These are phyloP conservation scores for Grammomys surdaster DNA, from an alignment of 2,113 vertebrate genomes.

Conservation along the genomic window DNA sequence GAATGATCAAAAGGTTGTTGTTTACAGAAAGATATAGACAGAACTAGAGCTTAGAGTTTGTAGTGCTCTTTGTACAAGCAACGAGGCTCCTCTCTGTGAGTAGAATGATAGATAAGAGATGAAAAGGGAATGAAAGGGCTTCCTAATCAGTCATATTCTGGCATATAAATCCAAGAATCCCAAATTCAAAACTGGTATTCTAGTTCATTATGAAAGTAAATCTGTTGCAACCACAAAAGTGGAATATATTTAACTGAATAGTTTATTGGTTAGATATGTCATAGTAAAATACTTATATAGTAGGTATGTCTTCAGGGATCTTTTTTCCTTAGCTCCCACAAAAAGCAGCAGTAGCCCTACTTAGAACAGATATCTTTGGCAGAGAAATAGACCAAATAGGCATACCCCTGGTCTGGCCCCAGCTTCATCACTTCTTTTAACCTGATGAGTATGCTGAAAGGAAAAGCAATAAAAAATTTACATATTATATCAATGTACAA, in stretches of 20 bases:
- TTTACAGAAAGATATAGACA: neutral
- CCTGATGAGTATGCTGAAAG: neutral
- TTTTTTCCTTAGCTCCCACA: neutral
- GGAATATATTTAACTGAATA: neutral
- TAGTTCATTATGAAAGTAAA: neutral
- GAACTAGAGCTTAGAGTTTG: neutral
- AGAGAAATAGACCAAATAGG: neutral
- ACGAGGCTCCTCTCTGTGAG: neutral
- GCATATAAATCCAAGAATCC: conserved; percentile 13
- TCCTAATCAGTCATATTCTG: neutral
- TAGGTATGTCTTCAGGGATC: neutral
- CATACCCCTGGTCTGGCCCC: neutral
- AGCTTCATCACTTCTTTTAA: neutral
- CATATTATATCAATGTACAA: neutral
- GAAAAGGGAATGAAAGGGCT: neutral
- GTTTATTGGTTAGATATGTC: neutral
- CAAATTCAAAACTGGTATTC: conserved; percentile 21
- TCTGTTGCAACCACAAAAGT: neutral
- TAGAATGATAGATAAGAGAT: neutral
- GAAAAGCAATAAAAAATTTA: conserved; percentile 16
- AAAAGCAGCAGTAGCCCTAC: neutral
- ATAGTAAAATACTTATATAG: conserved; percentile 26
- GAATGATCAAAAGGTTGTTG: neutral
- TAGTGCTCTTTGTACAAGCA: neutral
- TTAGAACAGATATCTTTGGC: neutral